phyloP scores from a whole-genome alignment of 2,888 invertebrate genomes.

The Zaprionus lineosus region DNA sequence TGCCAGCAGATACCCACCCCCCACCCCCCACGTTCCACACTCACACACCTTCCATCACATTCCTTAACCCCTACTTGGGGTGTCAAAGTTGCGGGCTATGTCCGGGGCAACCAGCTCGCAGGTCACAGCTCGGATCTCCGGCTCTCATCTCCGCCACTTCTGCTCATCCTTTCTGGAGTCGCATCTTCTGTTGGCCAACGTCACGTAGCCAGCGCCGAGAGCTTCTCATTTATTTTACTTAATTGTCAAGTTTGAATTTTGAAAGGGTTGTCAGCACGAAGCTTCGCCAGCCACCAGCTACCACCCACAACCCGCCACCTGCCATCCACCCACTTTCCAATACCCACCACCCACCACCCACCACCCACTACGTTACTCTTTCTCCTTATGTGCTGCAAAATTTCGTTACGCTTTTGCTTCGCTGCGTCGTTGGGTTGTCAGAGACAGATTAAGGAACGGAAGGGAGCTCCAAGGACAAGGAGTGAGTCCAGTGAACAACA shows the following conservation, averaged over 20 bases:
- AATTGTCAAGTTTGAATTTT: conserved; percentile 78
- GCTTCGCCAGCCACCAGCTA: not conserved
- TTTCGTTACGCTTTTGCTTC: conserved; percentile 61
- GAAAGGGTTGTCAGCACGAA: conserved; percentile 69
- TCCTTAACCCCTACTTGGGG: conserved; percentile 38
- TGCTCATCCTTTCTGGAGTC: conserved; percentile 27
- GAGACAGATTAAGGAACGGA: conserved; percentile 35
- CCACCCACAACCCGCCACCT: not conserved
- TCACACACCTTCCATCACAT: not conserved
- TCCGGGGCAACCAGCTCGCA: conserved; percentile 34
- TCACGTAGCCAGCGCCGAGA: conserved; percentile 60
- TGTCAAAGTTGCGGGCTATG: conserved; percentile 67
- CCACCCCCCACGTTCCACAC: not conserved
- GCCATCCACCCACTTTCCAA: not conserved
- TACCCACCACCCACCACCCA: not conserved
- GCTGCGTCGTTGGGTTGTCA: conserved; percentile 43
- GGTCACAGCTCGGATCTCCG: conserved; percentile 26
- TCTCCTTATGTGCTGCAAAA: conserved; percentile 18
- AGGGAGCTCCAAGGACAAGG: conserved; percentile 15
- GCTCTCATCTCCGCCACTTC: conserved; percentile 24
- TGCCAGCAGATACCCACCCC: conserved; percentile 34
- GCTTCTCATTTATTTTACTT: conserved; percentile 80
- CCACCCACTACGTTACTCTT: not conserved
- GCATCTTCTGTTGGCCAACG: conserved; percentile 64
- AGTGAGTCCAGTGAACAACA: conserved; percentile 18